Base-by-base conservation (phyloP, 2,113 vertebrate species). In the Dasypus novemcinctus region DNA sequence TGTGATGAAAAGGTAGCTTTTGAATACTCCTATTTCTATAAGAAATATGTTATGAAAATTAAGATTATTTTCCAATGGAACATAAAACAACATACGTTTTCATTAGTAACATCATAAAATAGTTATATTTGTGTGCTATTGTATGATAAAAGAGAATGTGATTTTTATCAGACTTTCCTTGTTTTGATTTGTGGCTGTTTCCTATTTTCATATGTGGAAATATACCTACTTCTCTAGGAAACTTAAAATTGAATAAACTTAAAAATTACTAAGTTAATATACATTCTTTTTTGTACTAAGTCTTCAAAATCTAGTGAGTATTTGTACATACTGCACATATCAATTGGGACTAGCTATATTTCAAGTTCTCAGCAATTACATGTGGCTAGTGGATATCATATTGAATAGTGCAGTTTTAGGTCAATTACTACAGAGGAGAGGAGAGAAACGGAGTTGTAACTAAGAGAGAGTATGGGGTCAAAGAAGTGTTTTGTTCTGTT, bases 191-290 rank as follows among this genome's bases (percentile, higher is more conserved):
- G 76, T 97, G 93, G 97, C 98, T 98, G 85, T 98, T 98, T 96
- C 92, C 64, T 86, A 96, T 97, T 98, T 97, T 97, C 96, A 91
- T 97, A 93, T 96, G 87, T 98, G 97, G 97, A 98, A 98, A 98
- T 98, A 98, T 97, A 98, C 98, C 98, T 98, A 98, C 98, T 98
- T 98, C 97, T 98, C 96, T 98, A 98, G 98, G 96, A 98, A 98
- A 98, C 95, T 97, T 97, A 98, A 97, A 97, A 98, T 98, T 97
- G 98, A 98, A 98, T 97, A n/a, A n/a, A n/a, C n/a, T n/a, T n/a
- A n/a, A n/a, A n/a, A n/a, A n/a, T n/a, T n/a, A n/a, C n/a, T n/a
- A n/a, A n/a, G n/a, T n/a, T n/a, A n/a, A n/a, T n/a, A n/a, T n/a
- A n/a, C n/a, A n/a, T n/a, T n/a, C n/a, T n/a, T n/a, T n/a, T n/a